Evolutionary conservation across 2,113 vertebrate genomes (phyloP).

Genomic region (Callospermophilus lateralis): DNA sequence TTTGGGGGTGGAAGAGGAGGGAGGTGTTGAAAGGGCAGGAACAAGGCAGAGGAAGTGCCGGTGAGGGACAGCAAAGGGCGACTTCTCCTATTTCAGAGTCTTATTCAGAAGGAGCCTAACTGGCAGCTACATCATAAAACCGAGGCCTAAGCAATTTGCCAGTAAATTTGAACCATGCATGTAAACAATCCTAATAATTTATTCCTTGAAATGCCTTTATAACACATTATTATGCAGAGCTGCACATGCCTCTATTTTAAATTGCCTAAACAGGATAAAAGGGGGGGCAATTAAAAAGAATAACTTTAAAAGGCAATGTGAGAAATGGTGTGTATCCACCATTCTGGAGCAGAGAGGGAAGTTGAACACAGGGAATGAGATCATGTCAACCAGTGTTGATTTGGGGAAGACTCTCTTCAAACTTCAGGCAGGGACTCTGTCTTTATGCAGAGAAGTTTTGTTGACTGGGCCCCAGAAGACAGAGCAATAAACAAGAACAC

Average conservation of each 20-base stretch:
- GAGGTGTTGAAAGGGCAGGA: constrained; percentile 64
- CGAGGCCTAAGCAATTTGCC: constrained; percentile 37
- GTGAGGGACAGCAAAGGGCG: background rate
- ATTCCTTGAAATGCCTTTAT: constrained; percentile 58
- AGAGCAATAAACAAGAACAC: background rate
- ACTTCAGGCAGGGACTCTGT: background rate
- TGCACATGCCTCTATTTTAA: background rate
- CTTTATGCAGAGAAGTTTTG: background rate
- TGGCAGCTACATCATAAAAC: constrained; percentile 26
- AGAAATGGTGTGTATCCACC: background rate
- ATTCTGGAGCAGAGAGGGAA: background rate
- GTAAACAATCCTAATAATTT: constrained; percentile 62
- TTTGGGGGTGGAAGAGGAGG: background rate
- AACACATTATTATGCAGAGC: constrained; percentile 16
- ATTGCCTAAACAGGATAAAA: background rate
- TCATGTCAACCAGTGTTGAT: background rate
- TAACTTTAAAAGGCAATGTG: background rate
- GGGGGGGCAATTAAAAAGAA: constrained; percentile 43
- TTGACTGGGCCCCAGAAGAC: background rate
- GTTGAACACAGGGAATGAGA: background rate
- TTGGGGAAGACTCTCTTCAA: background rate
- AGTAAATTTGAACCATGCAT: constrained; percentile 64
- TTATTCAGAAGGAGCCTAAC: constrained; percentile 23
- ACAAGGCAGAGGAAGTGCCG: background rate
- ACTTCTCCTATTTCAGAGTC: constrained; percentile 67